Evolutionary conservation across 2,797 vertebrate species (phyloP).

Genomic region (Glyptemys insculpta): DNA sequence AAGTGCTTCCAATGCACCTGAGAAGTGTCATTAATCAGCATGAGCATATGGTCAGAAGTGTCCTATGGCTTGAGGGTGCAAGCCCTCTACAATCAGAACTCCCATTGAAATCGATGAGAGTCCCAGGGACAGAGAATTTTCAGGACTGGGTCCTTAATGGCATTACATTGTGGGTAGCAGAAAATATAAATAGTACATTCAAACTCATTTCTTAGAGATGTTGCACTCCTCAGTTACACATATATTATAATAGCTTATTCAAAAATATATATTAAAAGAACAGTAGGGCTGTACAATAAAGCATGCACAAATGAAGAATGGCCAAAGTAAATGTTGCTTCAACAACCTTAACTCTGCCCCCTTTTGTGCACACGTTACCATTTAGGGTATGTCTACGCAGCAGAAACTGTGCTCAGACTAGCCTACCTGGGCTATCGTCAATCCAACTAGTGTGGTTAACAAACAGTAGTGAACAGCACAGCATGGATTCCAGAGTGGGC

Average conservation of each 20-base stretch:
- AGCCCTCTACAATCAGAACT: background rate
- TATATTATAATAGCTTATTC: fast-evolving
- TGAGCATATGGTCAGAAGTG: background rate
- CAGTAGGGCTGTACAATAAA: background rate
- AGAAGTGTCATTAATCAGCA: background rate
- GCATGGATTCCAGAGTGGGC: background rate
- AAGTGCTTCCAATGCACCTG: background rate
- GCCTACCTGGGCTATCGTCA: background rate
- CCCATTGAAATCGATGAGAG: background rate
- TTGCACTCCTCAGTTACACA: fast-evolving
- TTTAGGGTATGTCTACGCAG: background rate
- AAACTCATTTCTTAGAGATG: fast-evolving
- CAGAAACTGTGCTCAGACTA: background rate
- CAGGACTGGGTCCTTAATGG: fast-evolving
- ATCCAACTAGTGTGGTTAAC: background rate
- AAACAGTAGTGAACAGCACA: too few relatives aligned
- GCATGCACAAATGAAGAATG: fast-evolving
- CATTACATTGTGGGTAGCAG: background rate
- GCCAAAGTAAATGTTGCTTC: background rate
- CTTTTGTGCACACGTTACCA: fast-evolving
- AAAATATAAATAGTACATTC: background rate
- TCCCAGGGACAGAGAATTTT: background rate
- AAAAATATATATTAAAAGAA: fast-evolving
- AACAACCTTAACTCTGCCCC: fast-evolving
- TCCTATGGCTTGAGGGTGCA: background rate